Evolutionary conservation across 2,113 vertebrate species (phyloP).

Genomic region (Hirundichthys speculiger): DNA sequence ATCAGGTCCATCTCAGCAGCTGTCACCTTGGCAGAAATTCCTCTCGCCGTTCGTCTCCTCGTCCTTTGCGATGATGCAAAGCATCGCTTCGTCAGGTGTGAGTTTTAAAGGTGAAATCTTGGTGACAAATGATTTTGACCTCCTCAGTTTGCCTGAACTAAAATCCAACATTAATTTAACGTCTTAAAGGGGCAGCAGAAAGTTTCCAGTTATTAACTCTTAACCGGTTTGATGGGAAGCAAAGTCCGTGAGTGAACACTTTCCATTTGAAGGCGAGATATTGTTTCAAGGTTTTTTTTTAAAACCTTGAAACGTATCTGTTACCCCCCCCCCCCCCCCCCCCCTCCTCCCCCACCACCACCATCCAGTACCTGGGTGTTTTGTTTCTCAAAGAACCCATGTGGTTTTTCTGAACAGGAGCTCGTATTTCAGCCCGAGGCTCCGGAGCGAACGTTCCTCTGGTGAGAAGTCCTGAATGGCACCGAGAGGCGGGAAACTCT

Average conservation of each 20-base stretch:
- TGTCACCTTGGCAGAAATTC: too few species aligned
- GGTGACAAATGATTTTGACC: too few species aligned
- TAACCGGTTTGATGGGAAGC: constrained; percentile 14
- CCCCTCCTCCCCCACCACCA: neutral
- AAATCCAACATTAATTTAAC: too few species aligned
- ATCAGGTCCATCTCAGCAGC: too few species aligned
- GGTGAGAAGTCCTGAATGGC: constrained; percentile 39
- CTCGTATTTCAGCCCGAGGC: constrained; percentile 66
- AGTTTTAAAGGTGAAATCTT: too few species aligned
- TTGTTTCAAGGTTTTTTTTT: constrained; percentile 42
- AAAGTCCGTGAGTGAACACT: neutral
- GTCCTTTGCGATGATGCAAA: too few species aligned
- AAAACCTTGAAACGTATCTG: constrained; percentile 46
- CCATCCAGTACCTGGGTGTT: constrained; percentile 34
- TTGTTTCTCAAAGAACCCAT: constrained; percentile 46
- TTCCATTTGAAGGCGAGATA: constrained; percentile 13
- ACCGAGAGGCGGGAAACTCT: constrained; percentile 63
- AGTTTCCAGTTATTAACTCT: too few species aligned
- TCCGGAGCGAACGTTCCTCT: constrained; percentile 41
- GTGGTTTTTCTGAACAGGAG: constrained; percentile 47
- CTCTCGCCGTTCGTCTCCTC: too few species aligned
- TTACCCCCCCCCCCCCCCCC: constrained; percentile 23
- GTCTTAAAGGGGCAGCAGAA: too few species aligned
- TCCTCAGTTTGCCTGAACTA: too few species aligned
- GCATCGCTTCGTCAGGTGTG: too few species aligned